Conservation (phyloP, 2,888 invertebrate genomes). For the Platynereis dumerilii region DNA sequence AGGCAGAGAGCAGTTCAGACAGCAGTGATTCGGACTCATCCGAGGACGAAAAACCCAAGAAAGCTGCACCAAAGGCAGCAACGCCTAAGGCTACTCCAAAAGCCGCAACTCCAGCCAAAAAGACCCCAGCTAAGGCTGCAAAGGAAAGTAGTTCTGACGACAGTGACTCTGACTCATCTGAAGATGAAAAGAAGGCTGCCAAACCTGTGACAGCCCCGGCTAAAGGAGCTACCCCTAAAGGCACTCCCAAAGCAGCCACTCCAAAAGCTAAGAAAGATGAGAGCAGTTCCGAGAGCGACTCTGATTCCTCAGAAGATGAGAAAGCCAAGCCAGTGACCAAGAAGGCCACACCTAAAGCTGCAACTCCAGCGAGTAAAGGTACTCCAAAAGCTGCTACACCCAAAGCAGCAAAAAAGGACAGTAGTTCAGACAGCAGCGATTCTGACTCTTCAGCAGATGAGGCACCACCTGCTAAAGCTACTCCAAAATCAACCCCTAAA, state of each 20-base stretch:
- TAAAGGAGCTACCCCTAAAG: too few species aligned
- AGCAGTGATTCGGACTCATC: conserved; percentile 1
- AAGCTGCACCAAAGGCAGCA: neutral
- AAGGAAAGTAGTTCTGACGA: neutral
- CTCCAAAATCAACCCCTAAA: conserved; percentile 13
- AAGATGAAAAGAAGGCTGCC: too few species aligned
- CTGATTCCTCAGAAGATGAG: conserved; percentile 10
- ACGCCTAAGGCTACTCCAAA: neutral
- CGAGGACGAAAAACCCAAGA: neutral
- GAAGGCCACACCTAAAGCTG: conserved; percentile 4
- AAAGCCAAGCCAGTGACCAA: conserved; percentile 7
- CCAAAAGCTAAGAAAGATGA: too few species aligned
- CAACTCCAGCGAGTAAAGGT: conserved; percentile 14
- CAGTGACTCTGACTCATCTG: conserved; percentile 18
- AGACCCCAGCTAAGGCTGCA: too few species aligned
- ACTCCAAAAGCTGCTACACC: neutral
- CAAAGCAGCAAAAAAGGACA: conserved; percentile 5
- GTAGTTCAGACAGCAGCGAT: conserved; percentile 14
- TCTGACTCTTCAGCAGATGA: conserved; percentile 17
- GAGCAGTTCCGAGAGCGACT: too few species aligned
- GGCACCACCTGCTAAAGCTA: neutral
- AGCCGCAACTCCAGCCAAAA: neutral
- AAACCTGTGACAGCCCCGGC: too few species aligned
- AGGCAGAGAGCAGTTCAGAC: neutral
- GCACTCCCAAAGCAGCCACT: too few species aligned